These are phyloP conservation scores for Stegostoma tigrinum DNA, from an alignment of 2,113 vertebrate species.

Conservation along the genomic window DNA sequence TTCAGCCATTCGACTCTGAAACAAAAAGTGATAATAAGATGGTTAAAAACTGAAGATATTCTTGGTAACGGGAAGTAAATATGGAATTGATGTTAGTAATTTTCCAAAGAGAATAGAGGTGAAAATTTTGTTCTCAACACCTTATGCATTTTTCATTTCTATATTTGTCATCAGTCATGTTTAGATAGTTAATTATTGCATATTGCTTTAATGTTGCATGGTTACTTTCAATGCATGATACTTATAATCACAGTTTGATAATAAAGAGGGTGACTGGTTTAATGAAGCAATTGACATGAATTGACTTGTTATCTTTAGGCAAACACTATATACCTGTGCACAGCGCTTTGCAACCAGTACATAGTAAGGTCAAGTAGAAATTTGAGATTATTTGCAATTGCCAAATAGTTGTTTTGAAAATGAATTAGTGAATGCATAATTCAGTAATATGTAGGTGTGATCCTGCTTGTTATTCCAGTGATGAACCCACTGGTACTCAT, in stretches of 20 bases:
- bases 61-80: not conserved
- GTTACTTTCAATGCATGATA: not conserved
- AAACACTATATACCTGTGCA: not conserved
- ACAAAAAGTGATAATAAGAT: slow-evolving; percentile 34
- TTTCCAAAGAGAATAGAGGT: not conserved
- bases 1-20: slow-evolving; percentile 95
- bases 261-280: not conserved
- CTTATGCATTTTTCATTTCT: not conserved
- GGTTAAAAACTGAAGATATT: not conserved
- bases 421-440: not conserved
- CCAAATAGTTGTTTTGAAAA: not conserved
- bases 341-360: not conserved
- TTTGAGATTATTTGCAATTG: not conserved
- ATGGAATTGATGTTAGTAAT: not conserved
- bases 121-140: not conserved
- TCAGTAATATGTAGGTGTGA: not conserved
- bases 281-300: not conserved
- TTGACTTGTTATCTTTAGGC: not conserved
- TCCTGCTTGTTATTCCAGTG: not conserved
- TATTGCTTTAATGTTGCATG: not conserved
- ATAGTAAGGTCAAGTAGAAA: not conserved
- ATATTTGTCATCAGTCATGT: not conserved
- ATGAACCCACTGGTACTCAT: not conserved
- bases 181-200: not conserved
- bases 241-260: not conserved